These are phyloP conservation scores for Podilymbus podiceps DNA, from an alignment of 2,113 vertebrate genomes.

Conservation along the genomic window DNA sequence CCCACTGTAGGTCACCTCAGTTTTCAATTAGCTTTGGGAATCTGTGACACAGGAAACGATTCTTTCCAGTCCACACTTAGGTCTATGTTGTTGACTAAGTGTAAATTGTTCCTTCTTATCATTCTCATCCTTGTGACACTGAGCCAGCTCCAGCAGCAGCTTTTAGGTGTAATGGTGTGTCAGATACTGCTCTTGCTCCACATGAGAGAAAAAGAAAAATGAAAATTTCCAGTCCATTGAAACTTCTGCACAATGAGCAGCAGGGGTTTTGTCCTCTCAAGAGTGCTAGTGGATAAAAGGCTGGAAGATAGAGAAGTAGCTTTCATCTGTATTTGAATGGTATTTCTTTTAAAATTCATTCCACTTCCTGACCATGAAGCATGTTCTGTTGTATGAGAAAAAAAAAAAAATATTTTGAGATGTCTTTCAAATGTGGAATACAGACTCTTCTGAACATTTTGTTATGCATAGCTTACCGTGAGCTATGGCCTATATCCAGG, in stretches of 20 bases:
- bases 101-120: background rate
- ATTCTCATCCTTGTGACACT: background rate
- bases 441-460: background rate
- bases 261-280: background rate
- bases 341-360: background rate
- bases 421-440: background rate
- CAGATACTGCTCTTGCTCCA: background rate
- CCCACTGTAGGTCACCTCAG: background rate
- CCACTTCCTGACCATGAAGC: fast-evolving
- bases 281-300: background rate
- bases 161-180: background rate
- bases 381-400: too few relatives aligned
- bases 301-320: fast-evolving
- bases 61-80: background rate
- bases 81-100: fast-evolving
- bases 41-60: fast-evolving
- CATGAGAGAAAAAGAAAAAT: background rate
- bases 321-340: background rate
- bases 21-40: background rate
- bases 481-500: fast-evolving
- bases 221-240: fast-evolving
- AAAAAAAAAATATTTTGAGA: background rate
- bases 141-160: background rate
- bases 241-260: background rate
- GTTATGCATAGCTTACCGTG: background rate